Evolutionary conservation across 2,113 vertebrate genomes (phyloP).

Genomic region (Rhabdornis inornatus): DNA sequence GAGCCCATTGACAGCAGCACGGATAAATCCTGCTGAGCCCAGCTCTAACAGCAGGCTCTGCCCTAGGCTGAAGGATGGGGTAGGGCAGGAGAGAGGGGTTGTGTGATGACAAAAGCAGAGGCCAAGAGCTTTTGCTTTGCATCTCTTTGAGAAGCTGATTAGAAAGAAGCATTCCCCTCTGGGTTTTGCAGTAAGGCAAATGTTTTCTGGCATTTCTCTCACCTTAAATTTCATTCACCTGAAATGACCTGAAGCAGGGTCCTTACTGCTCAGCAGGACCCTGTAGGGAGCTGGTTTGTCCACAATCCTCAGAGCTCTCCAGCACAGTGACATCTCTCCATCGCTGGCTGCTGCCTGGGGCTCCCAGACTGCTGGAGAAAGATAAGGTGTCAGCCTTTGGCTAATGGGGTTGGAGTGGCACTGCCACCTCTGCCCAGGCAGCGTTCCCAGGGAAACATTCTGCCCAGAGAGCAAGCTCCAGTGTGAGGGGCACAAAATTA

Average conservation of each 20-base stretch:
- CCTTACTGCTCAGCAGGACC: background rate
- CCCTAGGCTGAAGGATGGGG: background rate
- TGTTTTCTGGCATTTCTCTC: conserved; percentile 1
- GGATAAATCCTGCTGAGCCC: background rate
- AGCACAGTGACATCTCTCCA: background rate
- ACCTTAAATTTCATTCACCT: background rate
- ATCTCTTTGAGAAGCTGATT: conserved; percentile 42
- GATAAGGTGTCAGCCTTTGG: background rate
- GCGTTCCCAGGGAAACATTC: background rate
- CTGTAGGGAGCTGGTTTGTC: background rate
- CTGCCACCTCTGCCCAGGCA: background rate
- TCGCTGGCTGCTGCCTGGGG: background rate
- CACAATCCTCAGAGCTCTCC: background rate
- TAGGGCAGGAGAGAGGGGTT: background rate
- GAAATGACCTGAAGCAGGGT: no score
- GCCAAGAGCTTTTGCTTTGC: conserved; percentile 35
- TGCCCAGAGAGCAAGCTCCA: background rate
- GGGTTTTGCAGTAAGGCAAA: conserved; percentile 4
- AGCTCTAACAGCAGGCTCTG: conserved; percentile 36
- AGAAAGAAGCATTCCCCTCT: conserved; percentile 12
- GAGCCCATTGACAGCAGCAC: background rate
- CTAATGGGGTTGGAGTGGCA: background rate
- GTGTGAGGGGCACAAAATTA: background rate
- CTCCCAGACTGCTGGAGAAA: background rate
- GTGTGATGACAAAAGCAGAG: background rate